Evolutionary conservation across 2,888 invertebrate species (phyloP), one percentile per base, ranked within the genome.

Genomic region (Pseudolycoriella hygida): DNA sequence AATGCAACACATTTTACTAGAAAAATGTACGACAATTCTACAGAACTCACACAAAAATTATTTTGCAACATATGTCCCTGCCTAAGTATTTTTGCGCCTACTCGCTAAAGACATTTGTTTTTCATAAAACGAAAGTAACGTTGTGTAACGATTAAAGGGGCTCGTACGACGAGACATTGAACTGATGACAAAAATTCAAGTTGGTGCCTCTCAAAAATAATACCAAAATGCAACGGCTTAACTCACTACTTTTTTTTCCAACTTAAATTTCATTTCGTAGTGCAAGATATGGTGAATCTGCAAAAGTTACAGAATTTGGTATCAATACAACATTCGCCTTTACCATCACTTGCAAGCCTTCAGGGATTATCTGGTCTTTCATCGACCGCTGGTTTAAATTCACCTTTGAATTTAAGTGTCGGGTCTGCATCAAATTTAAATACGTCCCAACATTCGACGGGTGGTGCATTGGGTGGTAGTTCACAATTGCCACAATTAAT

Each of bases 401-500:
- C 85, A 47, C 86, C 86, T 30, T 71, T 87, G 55, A 87, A 87
- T 67, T 70, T 87, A 56, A 86, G 84, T 62, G 81, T 86, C 55
- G 80, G 79, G 57, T 59, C 58, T 25, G 55, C 56, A 51, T 53
- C 49, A 45, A 45, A 48, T 45, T 25, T 44, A 41, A n/a, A 39
- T 14, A 3, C 34, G 11, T 14, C 34, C 64, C 50, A 66, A 14
- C 68, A 68, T n/a, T 25, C 25, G 25, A 25, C 25, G 25, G 46
- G 52, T 48, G 50, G 57, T 53, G 55, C 57, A 52, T 48, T 17
- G 10, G 32, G 25, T 11, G 42, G 42, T 32, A 31, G 53, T 20
- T 56, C 60, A 45, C 65, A 66, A 56, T 86, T 90, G 81, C 90
- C 90, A 49, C 90, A 90, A 68, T 78, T 90, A 56, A 86, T 90